Conservation (phyloP, 1,140 invertebrate genomes). For the Ooceraea biroi region DNA sequence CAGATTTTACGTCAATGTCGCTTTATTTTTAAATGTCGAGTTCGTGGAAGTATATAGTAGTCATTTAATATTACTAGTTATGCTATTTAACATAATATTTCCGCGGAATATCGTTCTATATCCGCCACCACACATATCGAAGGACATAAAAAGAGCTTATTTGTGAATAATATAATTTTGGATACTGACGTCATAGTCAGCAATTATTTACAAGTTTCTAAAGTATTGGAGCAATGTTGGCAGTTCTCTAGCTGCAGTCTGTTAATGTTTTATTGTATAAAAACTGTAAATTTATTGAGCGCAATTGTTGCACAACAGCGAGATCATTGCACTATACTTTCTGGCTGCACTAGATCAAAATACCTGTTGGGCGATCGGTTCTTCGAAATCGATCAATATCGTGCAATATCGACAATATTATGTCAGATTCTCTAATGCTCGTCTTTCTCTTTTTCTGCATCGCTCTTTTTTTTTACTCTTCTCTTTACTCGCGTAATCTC, state of each 20-base stretch:
- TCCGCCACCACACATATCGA: conserved; percentile 64
- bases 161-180: conserved; percentile 71
- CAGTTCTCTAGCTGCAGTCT: conserved; percentile 82
- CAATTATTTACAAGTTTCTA: conserved; percentile 74
- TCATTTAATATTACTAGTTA: conserved; percentile 57
- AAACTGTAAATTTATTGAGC: conserved; percentile 84
- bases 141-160: conserved; percentile 71
- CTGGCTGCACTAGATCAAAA: conserved; percentile 66
- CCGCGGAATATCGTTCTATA: conserved; percentile 48
- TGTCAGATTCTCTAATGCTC: conserved; percentile 48
- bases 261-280: conserved; percentile 81
- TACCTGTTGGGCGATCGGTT: conserved; percentile 37
- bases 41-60: conserved; percentile 51
- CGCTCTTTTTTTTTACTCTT: conserved; percentile 4
- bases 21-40: conserved; percentile 57
- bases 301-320: conserved; percentile 80
- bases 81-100: conserved; percentile 55
- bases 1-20: conserved; percentile 64
- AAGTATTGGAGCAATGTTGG: conserved; percentile 77
- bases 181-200: conserved; percentile 56
- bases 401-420: conserved; percentile 67
- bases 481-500: conserved; percentile 49
- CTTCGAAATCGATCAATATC: conserved; percentile 56
- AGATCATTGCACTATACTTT: conserved; percentile 82
- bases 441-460: not conserved